A percentile compares a stretch with the other conserved stretches of the same genome.
Conservation (phyloP, 2,113 vertebrate genomes). For the Speoplatyrhinus poulsoni region DNA sequence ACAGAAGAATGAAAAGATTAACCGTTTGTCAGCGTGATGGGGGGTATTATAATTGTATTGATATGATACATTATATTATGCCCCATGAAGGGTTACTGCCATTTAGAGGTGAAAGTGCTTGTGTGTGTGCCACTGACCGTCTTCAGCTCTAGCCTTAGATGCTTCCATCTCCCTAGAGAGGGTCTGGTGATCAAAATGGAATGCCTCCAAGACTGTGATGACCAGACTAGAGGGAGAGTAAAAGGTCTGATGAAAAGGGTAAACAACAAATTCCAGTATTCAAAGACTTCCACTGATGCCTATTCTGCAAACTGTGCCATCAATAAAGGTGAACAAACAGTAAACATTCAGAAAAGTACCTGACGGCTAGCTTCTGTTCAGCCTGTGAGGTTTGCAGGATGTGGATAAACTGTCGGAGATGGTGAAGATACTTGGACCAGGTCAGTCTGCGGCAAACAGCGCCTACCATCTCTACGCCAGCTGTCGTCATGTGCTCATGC, state of each 20-base stretch:
- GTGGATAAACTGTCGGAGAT: constrained; percentile 91
- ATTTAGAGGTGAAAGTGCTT: too few relatives aligned
- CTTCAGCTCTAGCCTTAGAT: constrained; percentile 70
- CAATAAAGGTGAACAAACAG: neutral
- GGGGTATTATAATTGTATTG: too few relatives aligned
- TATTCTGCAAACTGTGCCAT: neutral
- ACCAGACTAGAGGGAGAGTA: constrained; percentile 79
- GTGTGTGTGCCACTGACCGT: constrained; percentile 69
- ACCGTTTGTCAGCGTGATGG: too few relatives aligned
- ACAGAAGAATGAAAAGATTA: too few relatives aligned
- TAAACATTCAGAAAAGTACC: constrained; percentile 59
- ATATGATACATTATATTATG: too few relatives aligned
- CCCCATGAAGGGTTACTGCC: too few relatives aligned
- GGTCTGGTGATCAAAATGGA: constrained; percentile 90
- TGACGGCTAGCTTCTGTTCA: constrained; percentile 89
- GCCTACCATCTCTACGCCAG: constrained; percentile 88
- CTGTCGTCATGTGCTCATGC: constrained; percentile 89
- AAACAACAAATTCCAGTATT: neutral
- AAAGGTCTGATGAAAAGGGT: neutral
- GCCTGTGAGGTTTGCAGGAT: constrained; percentile 85
- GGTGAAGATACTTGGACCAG: constrained; percentile 92
- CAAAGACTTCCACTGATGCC: neutral
- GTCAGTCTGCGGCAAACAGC: constrained; percentile 87
- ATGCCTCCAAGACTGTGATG: constrained; percentile 89
- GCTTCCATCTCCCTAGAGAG: constrained; percentile 86